Evolutionary conservation across 2,797 vertebrate species (phyloP), one percentile per base, ranked within the genome.

Genomic region (Adelosebastes latens): DNA sequence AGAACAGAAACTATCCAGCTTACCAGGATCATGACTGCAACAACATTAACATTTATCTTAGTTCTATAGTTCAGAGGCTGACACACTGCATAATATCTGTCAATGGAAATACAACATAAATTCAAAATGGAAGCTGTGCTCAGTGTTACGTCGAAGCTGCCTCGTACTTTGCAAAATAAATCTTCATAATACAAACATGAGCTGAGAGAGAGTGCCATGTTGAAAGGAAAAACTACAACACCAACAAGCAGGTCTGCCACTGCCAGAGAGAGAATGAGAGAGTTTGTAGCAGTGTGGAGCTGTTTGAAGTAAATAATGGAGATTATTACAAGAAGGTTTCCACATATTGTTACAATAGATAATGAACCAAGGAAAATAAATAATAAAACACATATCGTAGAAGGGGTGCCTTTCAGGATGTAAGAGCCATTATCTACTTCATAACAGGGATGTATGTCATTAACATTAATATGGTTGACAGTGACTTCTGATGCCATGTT

Each of bases 1-100:
- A 52, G 93, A 4, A 96, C 92, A 59, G 97, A 94, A 5, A 96
- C 2, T 2, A 89, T 73, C 97, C 97, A 98, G 52, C 96, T 96
- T 55, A 94, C 18, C 16, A 88, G 22, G 36, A 97, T 94, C 97
- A 98, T 97, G 13, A 34, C 32, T 14, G 14, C 4, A 22, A 52
- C 22, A 18, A 78, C 46, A 6, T 3, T 6, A 7, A 10, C n/a
- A 22, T 9, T 81, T 0, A 89, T 85, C 34, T 69, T 80, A 9
- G 5, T 81, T 90, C 88, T 95, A 70, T 98, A 97, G 46, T 89
- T 93, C 39, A 98, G 12, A 7, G 96, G 97, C 18, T 96, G 89
- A 73, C 96, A 96, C 16, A 97, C 93, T 2, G 95, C 90, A 0
- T 91, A 94, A 87, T 96, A 96, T 13, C 74, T 32, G 36, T 96